These are phyloP conservation scores for Frankliniella intonsa DNA, from an alignment of 2,888 invertebrate species.

Conservation along the genomic window DNA sequence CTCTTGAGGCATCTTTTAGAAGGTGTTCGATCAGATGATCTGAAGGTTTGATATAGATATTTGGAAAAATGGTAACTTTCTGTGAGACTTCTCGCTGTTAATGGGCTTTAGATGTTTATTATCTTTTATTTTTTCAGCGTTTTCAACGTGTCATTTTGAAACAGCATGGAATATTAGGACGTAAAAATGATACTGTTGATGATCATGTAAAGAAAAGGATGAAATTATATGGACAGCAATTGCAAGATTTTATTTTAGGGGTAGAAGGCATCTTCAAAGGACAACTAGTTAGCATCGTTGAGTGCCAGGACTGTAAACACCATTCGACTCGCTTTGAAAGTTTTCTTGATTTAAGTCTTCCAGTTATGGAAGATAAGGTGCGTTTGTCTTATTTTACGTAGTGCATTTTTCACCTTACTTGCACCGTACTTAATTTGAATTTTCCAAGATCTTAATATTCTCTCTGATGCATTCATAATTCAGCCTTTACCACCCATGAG, in stretches of 20 bases:
- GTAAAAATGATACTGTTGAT: constrained; percentile 70
- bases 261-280: constrained; percentile 70
- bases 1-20: constrained; percentile 85
- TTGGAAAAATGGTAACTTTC: not conserved
- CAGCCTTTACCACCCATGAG: constrained; percentile 32
- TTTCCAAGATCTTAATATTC: not conserved
- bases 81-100: not conserved
- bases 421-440: not conserved
- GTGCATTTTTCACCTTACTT: no score
- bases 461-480: not conserved
- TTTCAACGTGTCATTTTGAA: constrained; percentile 77
- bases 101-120: constrained; percentile 21
- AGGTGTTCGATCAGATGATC: constrained; percentile 69
- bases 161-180: constrained; percentile 47
- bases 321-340: constrained; percentile 84
- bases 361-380: constrained; percentile 67
- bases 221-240: constrained; percentile 79
- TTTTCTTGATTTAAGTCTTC: constrained; percentile 91
- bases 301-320: constrained; percentile 84
- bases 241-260: constrained; percentile 67
- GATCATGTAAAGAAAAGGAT: constrained; percentile 69
- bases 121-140: constrained; percentile 52
- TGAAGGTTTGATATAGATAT: constrained; percentile 42
- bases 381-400: constrained; percentile 29
- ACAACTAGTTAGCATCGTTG: constrained; percentile 79